Conservation (phyloP, 2,797 vertebrate species). For the Capromys pilorides region DNA sequence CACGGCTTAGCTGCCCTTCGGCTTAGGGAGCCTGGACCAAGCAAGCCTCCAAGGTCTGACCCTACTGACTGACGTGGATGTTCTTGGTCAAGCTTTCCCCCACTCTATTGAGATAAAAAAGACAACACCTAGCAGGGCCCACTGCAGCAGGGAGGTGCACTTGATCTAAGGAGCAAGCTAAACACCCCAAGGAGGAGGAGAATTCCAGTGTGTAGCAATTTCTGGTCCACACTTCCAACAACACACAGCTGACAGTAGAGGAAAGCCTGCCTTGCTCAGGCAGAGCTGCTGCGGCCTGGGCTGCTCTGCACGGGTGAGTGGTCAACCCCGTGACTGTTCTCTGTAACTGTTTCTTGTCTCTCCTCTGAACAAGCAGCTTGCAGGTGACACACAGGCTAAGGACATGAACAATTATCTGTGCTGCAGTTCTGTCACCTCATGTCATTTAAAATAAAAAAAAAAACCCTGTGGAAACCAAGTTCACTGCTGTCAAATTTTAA, state of each 20-base stretch:
- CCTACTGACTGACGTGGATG: background rate
- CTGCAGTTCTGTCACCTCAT: background rate
- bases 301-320: no score
- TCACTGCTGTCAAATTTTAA: background rate
- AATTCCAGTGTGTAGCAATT: background rate
- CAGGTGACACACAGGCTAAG: background rate
- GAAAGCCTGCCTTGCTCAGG: background rate
- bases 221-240: background rate
- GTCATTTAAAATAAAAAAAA: background rate
- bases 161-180: background rate
- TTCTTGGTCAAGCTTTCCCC: background rate
- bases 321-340: background rate
- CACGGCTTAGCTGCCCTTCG: background rate
- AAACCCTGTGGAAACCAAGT: background rate
- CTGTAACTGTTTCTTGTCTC: background rate
- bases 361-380: background rate
- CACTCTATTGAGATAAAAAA: background rate
- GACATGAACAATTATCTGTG: background rate
- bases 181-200: background rate
- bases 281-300: background rate
- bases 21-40: background rate
- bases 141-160: background rate
- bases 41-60: background rate
- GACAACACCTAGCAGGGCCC: background rate
- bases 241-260: background rate